Conservation (phyloP, 2,113 vertebrate genomes). For the Crotalus helleri region DNA sequence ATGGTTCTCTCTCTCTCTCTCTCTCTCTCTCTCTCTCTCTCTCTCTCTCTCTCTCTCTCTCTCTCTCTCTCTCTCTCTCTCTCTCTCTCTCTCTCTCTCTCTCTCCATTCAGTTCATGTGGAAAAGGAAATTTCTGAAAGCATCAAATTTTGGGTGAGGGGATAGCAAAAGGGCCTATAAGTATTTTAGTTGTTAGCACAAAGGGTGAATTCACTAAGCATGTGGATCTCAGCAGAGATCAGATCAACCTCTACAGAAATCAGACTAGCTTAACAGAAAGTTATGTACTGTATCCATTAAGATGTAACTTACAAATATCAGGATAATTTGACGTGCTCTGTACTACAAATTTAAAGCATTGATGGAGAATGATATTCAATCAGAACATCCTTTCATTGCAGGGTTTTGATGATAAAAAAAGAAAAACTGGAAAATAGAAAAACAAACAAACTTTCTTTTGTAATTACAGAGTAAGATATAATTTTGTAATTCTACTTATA, state of each 20-base stretch:
- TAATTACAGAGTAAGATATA: not conserved
- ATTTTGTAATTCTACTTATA: not conserved
- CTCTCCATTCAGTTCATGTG: not conserved
- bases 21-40: too few species aligned
- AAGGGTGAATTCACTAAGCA: not conserved
- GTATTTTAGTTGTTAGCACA: not conserved
- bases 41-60: not conserved
- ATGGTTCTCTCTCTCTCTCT: not conserved
- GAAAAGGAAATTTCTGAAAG: not conserved
- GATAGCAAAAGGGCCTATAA: not conserved
- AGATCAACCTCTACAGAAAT: not conserved
- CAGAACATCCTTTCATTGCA: not conserved
- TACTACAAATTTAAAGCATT: not conserved
- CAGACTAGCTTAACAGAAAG: not conserved
- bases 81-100: not conserved
- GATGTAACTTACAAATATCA: not conserved
- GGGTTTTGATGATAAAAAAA: not conserved
- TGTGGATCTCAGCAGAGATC: not conserved
- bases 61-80: not conserved
- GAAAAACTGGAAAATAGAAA: not conserved
- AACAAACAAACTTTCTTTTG: not conserved
- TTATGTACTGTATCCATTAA: not conserved
- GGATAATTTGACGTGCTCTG: not conserved
- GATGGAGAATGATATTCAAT: not conserved
- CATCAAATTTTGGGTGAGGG: not conserved